Conservation (phyloP, 2,113 vertebrate species). For the Malurus cyaneus region DNA sequence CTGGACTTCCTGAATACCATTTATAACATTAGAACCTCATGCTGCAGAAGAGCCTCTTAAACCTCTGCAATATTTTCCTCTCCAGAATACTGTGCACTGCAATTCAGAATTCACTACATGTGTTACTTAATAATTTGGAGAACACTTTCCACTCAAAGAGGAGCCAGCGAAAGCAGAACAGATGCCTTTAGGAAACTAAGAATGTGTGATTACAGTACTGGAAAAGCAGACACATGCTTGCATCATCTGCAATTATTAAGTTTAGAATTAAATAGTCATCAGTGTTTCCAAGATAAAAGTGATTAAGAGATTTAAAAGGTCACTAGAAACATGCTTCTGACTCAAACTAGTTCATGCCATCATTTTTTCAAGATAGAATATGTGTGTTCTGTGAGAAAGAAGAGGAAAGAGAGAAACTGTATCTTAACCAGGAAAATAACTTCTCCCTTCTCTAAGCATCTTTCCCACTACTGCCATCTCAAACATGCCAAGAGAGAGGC, state of each 20-base stretch:
- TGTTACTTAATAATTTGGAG: neutral
- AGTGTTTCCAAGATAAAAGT: conserved; percentile 23
- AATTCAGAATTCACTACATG: neutral
- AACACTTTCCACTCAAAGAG: conserved; percentile 2
- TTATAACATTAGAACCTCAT: neutral
- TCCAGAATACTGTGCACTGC: neutral
- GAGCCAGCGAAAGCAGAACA: neutral
- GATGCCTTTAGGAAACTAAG: conserved; percentile 28
- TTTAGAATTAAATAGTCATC: conserved; percentile 26
- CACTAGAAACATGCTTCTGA: neutral
- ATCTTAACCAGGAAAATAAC: neutral
- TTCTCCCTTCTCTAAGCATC: neutral
- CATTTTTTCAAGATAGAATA: neutral
- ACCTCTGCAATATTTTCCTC: neutral
- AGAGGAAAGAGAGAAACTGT: rapidly evolving
- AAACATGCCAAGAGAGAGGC: neutral
- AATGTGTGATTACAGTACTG: neutral
- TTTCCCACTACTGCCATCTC: neutral
- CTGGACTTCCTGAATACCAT: neutral
- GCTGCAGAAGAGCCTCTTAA: neutral
- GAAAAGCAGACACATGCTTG: neutral
- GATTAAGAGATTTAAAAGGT: conserved; percentile 41
- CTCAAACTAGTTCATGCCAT: neutral
- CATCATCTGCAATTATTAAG: conserved; percentile 39
- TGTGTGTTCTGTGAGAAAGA: neutral